Base-by-base conservation (phyloP, 2,113 vertebrate genomes). In the Trematomus loennbergii region DNA sequence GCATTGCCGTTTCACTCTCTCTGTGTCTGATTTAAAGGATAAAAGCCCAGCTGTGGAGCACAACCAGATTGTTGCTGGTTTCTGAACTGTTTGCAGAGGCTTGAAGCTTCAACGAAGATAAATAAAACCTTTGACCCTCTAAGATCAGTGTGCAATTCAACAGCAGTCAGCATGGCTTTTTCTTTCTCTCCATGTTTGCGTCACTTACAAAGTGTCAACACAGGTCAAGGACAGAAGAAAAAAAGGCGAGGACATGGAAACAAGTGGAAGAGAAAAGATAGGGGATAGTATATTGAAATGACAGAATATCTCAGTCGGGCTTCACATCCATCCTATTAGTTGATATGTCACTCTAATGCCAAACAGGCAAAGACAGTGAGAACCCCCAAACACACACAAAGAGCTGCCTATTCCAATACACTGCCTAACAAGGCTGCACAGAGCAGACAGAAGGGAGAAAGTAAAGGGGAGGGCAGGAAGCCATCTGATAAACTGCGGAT, bases 301-400 rank as follows among this genome's bases (percentile, higher is more conserved):
- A 69, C 52, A 61, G 25, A 29, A 60, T 50, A 20, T 63, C 67
- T 50, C 55, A 75, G 72, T 58, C 11, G 22, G n/a, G 63, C 68
- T 60, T 54, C 25, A 72, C 60, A 73, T 84, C 65, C 40, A 66
- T 72, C 61, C 81, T 75, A 77, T 87, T 88, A 87, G 75, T 92
- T 91, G 88, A 92, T 91, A 81, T 91, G 84, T 91, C 90, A 92
- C 87, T 87, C 77, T 52, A 64, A 85, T 4, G 29, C 72, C 86
- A 86, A 81, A 89, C 72, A 89, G 69, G 46, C 66, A 83, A 63
- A 69, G 78, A 84, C 85, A 78, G 75, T 76, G 79, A 87, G 58
- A 16, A 12, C 3, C 20, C 20, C 22, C 76, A 62, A 12, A 68
- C 73, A 61, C 73, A 63, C 52, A 68, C 49, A 80, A 72, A 78